Percentiles rank a stretch among this genome's conserved stretches.
Conservation (phyloP, 2,888 invertebrate genomes). For the Nephrotoma flavescens region DNA sequence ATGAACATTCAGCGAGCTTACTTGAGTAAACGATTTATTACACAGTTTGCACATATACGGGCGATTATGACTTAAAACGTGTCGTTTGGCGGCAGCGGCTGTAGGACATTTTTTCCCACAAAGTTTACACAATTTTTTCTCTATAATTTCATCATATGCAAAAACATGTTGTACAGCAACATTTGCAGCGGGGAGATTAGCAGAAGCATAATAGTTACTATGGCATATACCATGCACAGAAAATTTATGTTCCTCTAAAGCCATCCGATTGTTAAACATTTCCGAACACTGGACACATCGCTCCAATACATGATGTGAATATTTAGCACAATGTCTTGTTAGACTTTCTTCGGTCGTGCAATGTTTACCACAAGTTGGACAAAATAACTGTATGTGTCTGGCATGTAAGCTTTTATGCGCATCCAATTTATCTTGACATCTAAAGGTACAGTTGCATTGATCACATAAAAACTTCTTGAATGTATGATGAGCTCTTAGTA, state of each 20-base stretch:
- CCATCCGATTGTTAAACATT: not conserved
- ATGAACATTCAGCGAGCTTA: not conserved
- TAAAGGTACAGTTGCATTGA: not conserved
- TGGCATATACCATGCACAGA: not conserved
- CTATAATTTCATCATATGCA: not conserved
- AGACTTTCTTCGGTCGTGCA: not conserved
- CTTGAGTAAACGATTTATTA: constrained; percentile 1
- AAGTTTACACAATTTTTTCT: not conserved
- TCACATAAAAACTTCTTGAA: not conserved
- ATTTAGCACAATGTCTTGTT: not conserved
- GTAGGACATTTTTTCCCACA: not conserved
- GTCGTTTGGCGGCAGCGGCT: not conserved
- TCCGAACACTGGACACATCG: not conserved
- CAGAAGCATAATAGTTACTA: not conserved
- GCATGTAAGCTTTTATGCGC: not conserved
- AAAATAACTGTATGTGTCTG: not conserved
- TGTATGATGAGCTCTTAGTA: not conserved
- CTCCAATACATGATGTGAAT: not conserved
- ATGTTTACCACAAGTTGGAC: not conserved
- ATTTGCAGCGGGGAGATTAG: not conserved
- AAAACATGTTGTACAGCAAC: not conserved
- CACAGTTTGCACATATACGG: not conserved
- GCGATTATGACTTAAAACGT: not conserved
- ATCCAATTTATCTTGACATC: not conserved
- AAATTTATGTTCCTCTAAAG: not conserved